A percentile compares a stretch with the other conserved stretches of the same genome.
Conservation (phyloP, 2,113 vertebrate genomes). For the Cnemophilus loriae region DNA sequence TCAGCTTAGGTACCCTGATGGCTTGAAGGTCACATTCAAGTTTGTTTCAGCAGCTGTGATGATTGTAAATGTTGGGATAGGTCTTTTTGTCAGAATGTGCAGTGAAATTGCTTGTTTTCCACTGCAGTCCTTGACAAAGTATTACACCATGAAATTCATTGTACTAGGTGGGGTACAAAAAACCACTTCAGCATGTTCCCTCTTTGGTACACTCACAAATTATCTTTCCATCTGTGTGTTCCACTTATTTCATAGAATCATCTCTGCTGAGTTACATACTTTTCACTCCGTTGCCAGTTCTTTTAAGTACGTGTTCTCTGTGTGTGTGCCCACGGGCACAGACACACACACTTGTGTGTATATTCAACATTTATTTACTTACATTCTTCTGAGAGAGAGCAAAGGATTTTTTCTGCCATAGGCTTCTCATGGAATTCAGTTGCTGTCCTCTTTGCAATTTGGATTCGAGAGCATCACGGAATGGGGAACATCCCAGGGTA, state of each 20-base stretch:
- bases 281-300: background rate
- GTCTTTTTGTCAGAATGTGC: background rate
- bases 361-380: conserved; percentile 1
- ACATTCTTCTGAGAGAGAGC: background rate
- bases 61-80: background rate
- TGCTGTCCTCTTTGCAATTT: background rate
- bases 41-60: conserved; percentile 47
- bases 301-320: background rate
- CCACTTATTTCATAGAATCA: background rate
- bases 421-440: background rate
- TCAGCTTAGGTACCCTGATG: background rate
- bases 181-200: background rate
- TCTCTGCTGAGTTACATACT: background rate
- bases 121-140: background rate
- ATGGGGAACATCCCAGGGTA: conserved; percentile 44
- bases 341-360: background rate
- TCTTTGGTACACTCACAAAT: background rate
- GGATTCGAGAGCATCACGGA: background rate
- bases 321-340: background rate
- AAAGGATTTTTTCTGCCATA: background rate
- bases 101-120: background rate
- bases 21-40: conserved; percentile 26
- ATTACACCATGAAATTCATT: background rate
- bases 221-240: background rate
- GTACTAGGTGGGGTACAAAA: background rate